Evolutionary conservation across 2,113 vertebrate species (phyloP).

Genomic region (Zapus hudsonius): DNA sequence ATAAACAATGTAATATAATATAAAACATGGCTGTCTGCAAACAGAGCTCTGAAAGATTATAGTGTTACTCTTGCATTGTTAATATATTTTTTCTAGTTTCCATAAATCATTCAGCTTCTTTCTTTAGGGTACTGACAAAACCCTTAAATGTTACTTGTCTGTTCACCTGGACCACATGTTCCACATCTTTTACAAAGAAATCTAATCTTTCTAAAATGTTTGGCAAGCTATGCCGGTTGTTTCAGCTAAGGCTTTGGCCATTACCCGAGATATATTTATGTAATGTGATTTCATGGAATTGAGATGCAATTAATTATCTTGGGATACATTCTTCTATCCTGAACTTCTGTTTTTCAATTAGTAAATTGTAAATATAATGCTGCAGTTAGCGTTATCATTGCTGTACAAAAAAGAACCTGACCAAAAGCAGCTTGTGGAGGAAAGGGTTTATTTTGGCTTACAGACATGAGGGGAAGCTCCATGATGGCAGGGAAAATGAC

Average conservation of each 20-base stretch:
- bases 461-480: too few relatives aligned
- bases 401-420: too few relatives aligned
- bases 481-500: too few relatives aligned
- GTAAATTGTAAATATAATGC: slow-evolving; percentile 38
- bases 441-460: too few relatives aligned
- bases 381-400: too few relatives aligned
- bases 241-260: neutral
- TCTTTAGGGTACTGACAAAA: slow-evolving; percentile 30
- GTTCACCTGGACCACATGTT: neutral
- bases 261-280: neutral
- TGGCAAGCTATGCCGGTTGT: neutral
- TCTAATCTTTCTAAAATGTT: slow-evolving; percentile 29
- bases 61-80: neutral
- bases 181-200: slow-evolving; percentile 22
- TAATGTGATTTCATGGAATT: slow-evolving; percentile 15
- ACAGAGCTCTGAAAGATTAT: neutral
- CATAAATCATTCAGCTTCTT: slow-evolving; percentile 56
- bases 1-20: neutral
- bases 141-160: slow-evolving; percentile 24
- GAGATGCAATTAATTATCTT: slow-evolving; percentile 21
- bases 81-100: neutral
- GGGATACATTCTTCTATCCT: neutral
- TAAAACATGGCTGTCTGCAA: neutral
- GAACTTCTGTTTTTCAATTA: slow-evolving; percentile 25
- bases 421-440: too few relatives aligned